These are phyloP conservation scores for Pristionchus entomophagus DNA, from an alignment of 2,888 invertebrate species.

Conservation along the genomic window DNA sequence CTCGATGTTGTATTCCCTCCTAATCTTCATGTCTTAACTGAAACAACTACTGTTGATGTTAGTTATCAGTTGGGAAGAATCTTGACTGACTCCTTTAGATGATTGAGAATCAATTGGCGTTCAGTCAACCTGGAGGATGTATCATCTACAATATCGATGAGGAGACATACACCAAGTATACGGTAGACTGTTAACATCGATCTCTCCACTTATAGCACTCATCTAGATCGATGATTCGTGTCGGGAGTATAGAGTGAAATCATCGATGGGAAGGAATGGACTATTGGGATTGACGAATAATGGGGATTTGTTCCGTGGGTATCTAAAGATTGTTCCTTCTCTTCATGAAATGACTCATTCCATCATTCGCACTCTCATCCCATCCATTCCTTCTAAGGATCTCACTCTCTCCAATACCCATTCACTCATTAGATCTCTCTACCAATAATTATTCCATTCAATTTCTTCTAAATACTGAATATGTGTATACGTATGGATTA, in stretches of 20 bases:
- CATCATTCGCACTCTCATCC: neutral
- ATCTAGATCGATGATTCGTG: neutral
- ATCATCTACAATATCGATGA: neutral
- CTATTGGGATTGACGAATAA: neutral
- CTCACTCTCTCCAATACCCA: neutral
- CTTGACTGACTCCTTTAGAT: neutral
- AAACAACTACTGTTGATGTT: neutral
- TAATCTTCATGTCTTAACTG: neutral
- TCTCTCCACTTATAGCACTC: neutral
- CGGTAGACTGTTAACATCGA: neutral
- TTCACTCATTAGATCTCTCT: neutral
- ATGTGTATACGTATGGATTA: no score
- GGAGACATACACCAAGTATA: conserved; percentile 3
- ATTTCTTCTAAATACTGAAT: neutral
- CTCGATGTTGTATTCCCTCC: neutral
- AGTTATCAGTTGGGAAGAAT: neutral
- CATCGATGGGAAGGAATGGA: conserved; percentile 9
- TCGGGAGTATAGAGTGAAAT: neutral
- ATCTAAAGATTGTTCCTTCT: conserved; percentile 7
- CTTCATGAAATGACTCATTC: conserved; percentile 12
- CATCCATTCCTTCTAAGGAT: neutral
- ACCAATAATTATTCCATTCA: neutral
- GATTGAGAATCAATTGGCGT: neutral
- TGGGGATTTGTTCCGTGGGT: conserved; percentile 2
- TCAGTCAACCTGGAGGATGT: conserved; percentile 11